A percentile compares a stretch with the other conserved stretches of the same genome.
phyloP scores from a whole-genome alignment of 2,888 invertebrate genomes.

The Drosophila meridionalis region DNA sequence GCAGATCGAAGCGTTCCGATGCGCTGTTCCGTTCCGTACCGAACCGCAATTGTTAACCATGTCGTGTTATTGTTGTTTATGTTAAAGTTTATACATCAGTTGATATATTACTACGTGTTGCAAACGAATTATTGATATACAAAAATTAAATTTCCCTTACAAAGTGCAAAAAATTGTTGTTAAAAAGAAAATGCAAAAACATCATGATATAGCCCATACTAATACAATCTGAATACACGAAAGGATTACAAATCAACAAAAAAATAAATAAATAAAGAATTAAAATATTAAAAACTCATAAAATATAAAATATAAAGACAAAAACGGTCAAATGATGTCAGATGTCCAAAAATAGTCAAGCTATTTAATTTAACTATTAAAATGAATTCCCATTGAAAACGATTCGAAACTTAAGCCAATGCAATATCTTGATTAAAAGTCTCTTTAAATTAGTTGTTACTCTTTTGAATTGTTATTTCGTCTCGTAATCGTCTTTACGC shows the following conservation, averaged over 20 bases:
- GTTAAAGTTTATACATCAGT: conserved; percentile 43
- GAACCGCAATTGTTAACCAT: conserved; percentile 48
- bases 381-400: not conserved
- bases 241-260: conserved; percentile 50
- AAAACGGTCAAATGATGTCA: not conserved
- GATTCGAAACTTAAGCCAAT: conserved; percentile 33
- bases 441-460: conserved; percentile 16
- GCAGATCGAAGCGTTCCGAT: conserved; percentile 41
- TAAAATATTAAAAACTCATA: not conserved
- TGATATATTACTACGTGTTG: conserved; percentile 14
- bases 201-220: conserved; percentile 33
- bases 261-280: not conserved
- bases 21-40: conserved; percentile 12
- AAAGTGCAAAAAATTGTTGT: conserved; percentile 33
- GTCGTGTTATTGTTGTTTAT: conserved; percentile 55
- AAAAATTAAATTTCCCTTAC: conserved; percentile 17
- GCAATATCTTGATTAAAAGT: conserved; percentile 45
- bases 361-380: conserved; percentile 4
- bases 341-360: not conserved
- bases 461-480: conserved; percentile 29
- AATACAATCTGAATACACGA: conserved; percentile 27
- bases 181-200: not conserved
- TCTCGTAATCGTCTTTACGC: not conserved
- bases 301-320: not conserved
- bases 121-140: conserved; percentile 33